Percentiles rank a stretch among this genome's conserved stretches.
These are phyloP conservation scores for Sander lucioperca DNA, from an alignment of 2,113 vertebrate species.

Conservation along the genomic window DNA sequence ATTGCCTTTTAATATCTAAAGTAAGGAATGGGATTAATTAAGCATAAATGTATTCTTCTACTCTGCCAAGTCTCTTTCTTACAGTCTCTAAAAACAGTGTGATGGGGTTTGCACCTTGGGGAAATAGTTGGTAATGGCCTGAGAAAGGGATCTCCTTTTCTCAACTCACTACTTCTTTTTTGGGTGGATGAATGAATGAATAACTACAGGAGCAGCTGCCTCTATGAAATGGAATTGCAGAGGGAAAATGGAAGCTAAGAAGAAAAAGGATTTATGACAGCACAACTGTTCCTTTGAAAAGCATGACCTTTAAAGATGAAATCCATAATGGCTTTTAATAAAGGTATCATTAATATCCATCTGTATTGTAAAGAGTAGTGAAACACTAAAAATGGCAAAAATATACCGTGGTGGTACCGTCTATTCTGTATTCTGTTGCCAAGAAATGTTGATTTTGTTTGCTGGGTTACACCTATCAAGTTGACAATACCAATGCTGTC, in stretches of 20 bases:
- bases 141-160: conserved; percentile 70
- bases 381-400: conserved; percentile 8
- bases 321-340: conserved; percentile 41
- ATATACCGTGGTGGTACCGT: neutral
- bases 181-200: conserved; percentile 66
- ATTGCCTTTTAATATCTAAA: conserved; percentile 88
- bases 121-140: conserved; percentile 76
- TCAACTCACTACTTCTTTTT: conserved; percentile 62
- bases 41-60: conserved; percentile 86
- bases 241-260: conserved; percentile 42
- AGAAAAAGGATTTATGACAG: conserved; percentile 52
- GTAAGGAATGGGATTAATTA: conserved; percentile 87
- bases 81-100: conserved; percentile 76
- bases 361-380: conserved; percentile 7
- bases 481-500: conserved; percentile 20
- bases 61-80: conserved; percentile 79
- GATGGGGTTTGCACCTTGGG: conserved; percentile 75
- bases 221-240: conserved; percentile 58
- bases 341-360: conserved; percentile 15
- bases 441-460: conserved; percentile 34
- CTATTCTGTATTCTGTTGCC: neutral
- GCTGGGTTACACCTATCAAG: conserved; percentile 18
- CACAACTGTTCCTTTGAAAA: conserved; percentile 46
- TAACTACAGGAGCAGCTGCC: conserved; percentile 56
- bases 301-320: conserved; percentile 46